These are phyloP conservation scores for Nymphalis io DNA, from an alignment of 1,140 invertebrate genomes.

Conservation along the genomic window DNA sequence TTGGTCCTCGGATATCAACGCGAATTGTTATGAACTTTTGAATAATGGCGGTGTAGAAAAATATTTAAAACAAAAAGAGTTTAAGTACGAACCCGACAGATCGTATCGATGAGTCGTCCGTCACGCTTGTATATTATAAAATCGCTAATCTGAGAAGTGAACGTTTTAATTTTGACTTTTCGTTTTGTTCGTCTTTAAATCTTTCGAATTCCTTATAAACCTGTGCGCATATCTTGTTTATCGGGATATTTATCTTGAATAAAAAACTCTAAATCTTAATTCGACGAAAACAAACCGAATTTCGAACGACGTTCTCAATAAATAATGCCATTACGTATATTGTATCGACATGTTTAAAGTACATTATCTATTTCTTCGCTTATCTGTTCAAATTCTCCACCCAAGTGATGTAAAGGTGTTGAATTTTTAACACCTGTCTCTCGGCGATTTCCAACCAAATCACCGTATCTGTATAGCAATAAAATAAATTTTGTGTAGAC, in stretches of 20 bases:
- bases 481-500: constrained; percentile 78
- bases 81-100: constrained; percentile 73
- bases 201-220: constrained; percentile 63
- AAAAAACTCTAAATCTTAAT: constrained; percentile 50
- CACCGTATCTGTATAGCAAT: constrained; percentile 76
- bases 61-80: constrained; percentile 75
- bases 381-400: constrained; percentile 58
- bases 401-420: constrained; percentile 73
- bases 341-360: constrained; percentile 66
- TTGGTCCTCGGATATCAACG: constrained; percentile 61
- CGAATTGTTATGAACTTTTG: constrained; percentile 76
- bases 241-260: constrained; percentile 53
- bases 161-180: constrained; percentile 74
- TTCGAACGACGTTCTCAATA: constrained; percentile 54
- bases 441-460: constrained; percentile 73
- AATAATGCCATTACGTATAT: constrained; percentile 58
- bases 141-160: constrained; percentile 70
- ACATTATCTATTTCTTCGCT: constrained; percentile 68
- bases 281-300: constrained; percentile 58
- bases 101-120: constrained; percentile 74
- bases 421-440: constrained; percentile 79
- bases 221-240: constrained; percentile 59
- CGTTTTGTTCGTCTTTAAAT: constrained; percentile 59
- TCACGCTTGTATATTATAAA: constrained; percentile 68
- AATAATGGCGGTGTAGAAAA: constrained; percentile 74